phyloP scores from a whole-genome alignment of 1,140 invertebrate genomes.

The Diplogasteroides magnus region DNA sequence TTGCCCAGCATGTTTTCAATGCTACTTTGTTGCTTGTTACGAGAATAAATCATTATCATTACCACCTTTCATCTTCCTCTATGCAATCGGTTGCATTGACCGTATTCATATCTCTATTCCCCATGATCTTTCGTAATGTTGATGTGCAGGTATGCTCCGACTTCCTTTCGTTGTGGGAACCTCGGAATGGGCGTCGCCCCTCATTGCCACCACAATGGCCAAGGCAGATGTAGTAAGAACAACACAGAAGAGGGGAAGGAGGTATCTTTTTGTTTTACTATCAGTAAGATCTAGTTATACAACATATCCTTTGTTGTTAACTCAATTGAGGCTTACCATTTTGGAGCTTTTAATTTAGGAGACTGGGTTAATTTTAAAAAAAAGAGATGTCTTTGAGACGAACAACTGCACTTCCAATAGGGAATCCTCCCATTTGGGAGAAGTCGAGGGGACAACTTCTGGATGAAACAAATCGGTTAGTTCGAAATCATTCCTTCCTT shows the following conservation, averaged over 20 bases:
- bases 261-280: neutral
- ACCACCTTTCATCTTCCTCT: neutral
- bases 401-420: neutral
- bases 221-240: no score
- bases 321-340: neutral
- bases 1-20: no score
- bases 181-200: neutral
- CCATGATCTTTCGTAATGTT: no score
- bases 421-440: neutral
- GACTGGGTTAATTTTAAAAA: no score
- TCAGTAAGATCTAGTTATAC: no score
- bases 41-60: neutral
- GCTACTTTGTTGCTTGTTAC: no score
- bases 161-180: neutral
- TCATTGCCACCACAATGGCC: neutral
- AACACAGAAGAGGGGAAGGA: neutral
- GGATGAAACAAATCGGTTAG: neutral
- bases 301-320: neutral
- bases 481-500: slow-evolving; percentile 1
- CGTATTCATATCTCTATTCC: neutral
- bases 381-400: neutral
- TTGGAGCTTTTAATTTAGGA: no score
- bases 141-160: neutral
- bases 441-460: neutral
- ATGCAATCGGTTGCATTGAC: neutral